phyloP scores from a whole-genome alignment of 2,888 invertebrate species.

The Agrochola lychnidis region DNA sequence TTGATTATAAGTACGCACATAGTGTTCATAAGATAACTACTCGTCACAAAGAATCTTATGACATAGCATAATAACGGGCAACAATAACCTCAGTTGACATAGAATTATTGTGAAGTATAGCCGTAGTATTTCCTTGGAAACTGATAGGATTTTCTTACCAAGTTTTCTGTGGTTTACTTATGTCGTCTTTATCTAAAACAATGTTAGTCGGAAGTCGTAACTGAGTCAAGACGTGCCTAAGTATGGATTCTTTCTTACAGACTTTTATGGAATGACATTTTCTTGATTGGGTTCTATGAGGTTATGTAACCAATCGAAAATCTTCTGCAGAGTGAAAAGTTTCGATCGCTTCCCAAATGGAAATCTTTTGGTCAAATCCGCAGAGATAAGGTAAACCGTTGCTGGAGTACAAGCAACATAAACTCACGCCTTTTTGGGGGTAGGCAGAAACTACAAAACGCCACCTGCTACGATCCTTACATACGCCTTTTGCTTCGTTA shows the following conservation, averaged over 20 bases:
- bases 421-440: too few species aligned
- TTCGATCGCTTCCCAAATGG: too few species aligned
- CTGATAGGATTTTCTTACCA: not conserved
- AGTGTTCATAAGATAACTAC: slow-evolving; percentile 19
- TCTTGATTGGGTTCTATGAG: not conserved
- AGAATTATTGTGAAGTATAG: slow-evolving; percentile 10
- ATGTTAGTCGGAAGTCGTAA: not conserved
- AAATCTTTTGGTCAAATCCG: not conserved
- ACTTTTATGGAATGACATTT: not conserved
- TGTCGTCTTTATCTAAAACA: not conserved
- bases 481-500: too few species aligned
- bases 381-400: not conserved
- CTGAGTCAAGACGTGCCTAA: not conserved
- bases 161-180: not conserved
- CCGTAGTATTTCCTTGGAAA: not conserved
- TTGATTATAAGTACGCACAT: slow-evolving; percentile 35
- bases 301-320: not conserved
- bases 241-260: not conserved
- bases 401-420: not conserved
- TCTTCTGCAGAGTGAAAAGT: not conserved
- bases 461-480: too few species aligned
- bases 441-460: too few species aligned
- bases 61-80: slow-evolving; percentile 23
- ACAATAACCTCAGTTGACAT: not conserved
- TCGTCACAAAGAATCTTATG: slow-evolving; percentile 55